Evolutionary conservation across 64 coral and sea anemone genomes (phyloP).

Genomic region (Trachythela sp.): DNA sequence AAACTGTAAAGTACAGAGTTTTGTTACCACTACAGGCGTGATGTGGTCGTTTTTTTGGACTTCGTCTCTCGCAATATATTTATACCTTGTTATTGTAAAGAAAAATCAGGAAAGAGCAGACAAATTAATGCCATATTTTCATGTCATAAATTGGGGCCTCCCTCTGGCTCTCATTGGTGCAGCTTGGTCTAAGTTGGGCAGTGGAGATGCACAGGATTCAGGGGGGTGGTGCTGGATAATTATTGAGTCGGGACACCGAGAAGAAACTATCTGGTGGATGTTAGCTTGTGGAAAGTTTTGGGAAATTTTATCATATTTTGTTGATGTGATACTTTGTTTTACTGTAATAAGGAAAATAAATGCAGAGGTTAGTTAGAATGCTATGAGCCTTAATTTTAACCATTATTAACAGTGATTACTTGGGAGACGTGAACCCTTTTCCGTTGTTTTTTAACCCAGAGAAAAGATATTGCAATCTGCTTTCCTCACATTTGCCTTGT

Average conservation of each 20-base stretch:
- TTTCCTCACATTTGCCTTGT: too few relatives aligned
- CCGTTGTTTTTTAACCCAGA: too few relatives aligned
- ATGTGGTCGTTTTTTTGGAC: slow-evolving; percentile 96
- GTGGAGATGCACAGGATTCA: background rate
- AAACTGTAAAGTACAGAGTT: slow-evolving; percentile 58
- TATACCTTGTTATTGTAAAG: slow-evolving; percentile 49
- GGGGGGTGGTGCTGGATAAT: slow-evolving; percentile 89
- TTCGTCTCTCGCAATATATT: slow-evolving; percentile 62
- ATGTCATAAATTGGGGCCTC: slow-evolving; percentile 65
- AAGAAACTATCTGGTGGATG: slow-evolving; percentile 52
- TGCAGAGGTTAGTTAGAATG: slow-evolving; percentile 47
- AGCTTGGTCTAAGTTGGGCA: slow-evolving; percentile 51
- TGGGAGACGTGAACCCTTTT: too few relatives aligned
- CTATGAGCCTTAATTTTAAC: too few relatives aligned
- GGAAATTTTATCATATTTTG: slow-evolving; percentile 61
- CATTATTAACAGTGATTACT: too few relatives aligned
- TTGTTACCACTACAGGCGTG: slow-evolving; percentile 57
- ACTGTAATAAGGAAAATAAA: slow-evolving; percentile 58
- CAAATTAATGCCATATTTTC: slow-evolving; percentile 59
- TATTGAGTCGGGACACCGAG: background rate
- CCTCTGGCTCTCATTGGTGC: slow-evolving; percentile 39
- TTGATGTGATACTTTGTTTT: slow-evolving; percentile 54
- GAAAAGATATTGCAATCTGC: too few relatives aligned
- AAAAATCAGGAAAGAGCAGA: slow-evolving; percentile 51
- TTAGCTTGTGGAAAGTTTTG: slow-evolving; percentile 73